A percentile compares a stretch with the other conserved stretches of the same genome.
Evolutionary conservation across 1,140 invertebrate species (phyloP).

Genomic region (Stegodyphus dumicola): DNA sequence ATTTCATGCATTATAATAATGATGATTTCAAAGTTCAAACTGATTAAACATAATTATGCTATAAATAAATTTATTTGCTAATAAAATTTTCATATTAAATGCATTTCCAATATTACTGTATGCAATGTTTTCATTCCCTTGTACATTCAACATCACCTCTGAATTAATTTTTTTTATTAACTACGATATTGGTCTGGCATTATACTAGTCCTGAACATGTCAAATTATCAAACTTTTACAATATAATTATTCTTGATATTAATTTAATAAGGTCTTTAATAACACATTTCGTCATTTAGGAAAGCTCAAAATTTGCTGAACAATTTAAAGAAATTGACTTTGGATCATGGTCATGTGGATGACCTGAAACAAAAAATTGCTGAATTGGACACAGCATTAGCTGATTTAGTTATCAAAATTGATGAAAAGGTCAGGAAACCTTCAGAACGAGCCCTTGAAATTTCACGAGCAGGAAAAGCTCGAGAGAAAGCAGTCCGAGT

Average conservation of each 20-base stretch:
- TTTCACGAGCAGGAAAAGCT: constrained; percentile 15
- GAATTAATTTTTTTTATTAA: not conserved
- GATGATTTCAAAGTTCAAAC: too few species aligned
- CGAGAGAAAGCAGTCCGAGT: constrained; percentile 44
- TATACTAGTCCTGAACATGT: not conserved
- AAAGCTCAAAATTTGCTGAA: constrained; percentile 63
- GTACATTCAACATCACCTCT: not conserved
- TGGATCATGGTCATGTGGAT: constrained; percentile 55
- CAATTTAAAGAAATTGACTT: constrained; percentile 58
- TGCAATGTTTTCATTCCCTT: not conserved
- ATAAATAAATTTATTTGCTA: too few species aligned
- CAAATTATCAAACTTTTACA: not conserved
- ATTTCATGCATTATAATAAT: too few species aligned
- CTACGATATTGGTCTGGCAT: not conserved
- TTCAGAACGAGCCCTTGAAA: constrained; percentile 43
- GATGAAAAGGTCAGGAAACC: constrained; percentile 63
- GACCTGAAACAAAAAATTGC: constrained; percentile 58
- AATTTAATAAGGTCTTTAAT: not conserved
- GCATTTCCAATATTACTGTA: not conserved
- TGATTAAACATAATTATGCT: too few species aligned
- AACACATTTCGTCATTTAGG: constrained; percentile 10
- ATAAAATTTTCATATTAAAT: not conserved
- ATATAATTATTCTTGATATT: not conserved
- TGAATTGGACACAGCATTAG: constrained; percentile 50
- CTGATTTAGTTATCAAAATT: constrained; percentile 60